Percentiles rank a stretch among this genome's conserved stretches.
Evolutionary conservation across 2,888 invertebrate species (phyloP).

Genomic region (Drosophila nr. medialis): DNA sequence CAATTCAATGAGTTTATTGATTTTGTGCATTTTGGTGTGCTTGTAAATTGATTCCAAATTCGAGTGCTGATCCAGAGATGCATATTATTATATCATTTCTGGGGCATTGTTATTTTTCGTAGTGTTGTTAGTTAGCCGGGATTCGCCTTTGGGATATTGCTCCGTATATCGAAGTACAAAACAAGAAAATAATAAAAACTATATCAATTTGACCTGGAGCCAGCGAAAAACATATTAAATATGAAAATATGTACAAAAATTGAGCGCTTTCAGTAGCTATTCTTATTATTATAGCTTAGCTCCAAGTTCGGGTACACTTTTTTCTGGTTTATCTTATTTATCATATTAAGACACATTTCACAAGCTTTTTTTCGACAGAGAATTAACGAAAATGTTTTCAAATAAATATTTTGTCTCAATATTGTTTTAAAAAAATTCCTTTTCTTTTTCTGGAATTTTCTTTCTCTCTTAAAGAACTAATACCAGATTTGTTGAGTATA

Average conservation of each 20-base stretch:
- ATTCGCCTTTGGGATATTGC: neutral
- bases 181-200: neutral
- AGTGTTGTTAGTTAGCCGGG: neutral
- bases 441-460: neutral
- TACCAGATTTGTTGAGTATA: neutral
- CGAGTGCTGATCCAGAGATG: neutral
- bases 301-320: too few species aligned
- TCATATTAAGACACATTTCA: neutral
- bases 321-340: too few species aligned
- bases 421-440: neutral
- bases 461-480: neutral
- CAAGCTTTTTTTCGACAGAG: too few species aligned
- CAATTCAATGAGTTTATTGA: conserved; percentile 6
- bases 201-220: neutral
- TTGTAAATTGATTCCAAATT: conserved; percentile 6
- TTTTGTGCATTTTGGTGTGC: conserved; percentile 16
- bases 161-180: neutral
- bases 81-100: conserved; percentile 23
- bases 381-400: neutral
- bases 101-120: neutral
- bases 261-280: neutral
- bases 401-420: neutral
- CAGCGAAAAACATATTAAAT: neutral
- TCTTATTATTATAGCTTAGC: neutral
- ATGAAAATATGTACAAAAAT: neutral